These are phyloP conservation scores for Taenaris catops DNA, from an alignment of 2,888 invertebrate genomes.

Conservation along the genomic window DNA sequence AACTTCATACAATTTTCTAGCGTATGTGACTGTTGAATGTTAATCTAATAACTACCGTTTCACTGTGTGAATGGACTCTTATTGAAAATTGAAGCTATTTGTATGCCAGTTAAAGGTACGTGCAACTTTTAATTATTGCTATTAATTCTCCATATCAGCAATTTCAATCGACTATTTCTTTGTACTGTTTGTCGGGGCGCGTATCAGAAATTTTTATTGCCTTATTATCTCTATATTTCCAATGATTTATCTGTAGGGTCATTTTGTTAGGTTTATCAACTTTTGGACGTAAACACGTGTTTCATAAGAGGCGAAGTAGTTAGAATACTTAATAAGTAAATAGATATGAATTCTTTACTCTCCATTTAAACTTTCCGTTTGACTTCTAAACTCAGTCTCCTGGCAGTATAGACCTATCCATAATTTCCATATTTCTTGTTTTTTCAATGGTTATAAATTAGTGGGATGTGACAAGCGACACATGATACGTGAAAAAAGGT, in stretches of 20 bases:
- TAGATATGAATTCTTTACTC: conserved; percentile 7
- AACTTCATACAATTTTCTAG: conserved; percentile 31
- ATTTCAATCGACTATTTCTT: conserved; percentile 6
- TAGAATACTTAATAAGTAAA: neutral
- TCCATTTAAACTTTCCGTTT: conserved; percentile 10
- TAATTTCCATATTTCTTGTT: conserved; percentile 4
- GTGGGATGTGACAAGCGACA: conserved; percentile 26
- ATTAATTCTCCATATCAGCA: conserved; percentile 13
- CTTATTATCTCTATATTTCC: conserved; percentile 8
- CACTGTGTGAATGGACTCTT: conserved; percentile 44
- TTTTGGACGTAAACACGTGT: conserved; percentile 9
- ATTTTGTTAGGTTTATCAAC: conserved; percentile 22
- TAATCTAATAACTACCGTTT: conserved; percentile 30
- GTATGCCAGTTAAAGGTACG: conserved; percentile 51
- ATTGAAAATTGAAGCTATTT: conserved; percentile 36
- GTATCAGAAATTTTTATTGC: conserved; percentile 18
- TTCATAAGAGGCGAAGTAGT: conserved; percentile 5
- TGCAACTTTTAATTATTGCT: conserved; percentile 29
- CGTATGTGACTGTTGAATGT: conserved; percentile 34
- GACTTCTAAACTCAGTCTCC: conserved; percentile 4
- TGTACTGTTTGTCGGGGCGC: conserved; percentile 6
- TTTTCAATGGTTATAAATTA: conserved; percentile 27
- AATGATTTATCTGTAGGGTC: conserved; percentile 19
- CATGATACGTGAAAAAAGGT: conserved; percentile 26
- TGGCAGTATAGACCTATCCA: conserved; percentile 1